Conservation (phyloP, 1,140 invertebrate genomes). For the Leptinotarsa texana region DNA sequence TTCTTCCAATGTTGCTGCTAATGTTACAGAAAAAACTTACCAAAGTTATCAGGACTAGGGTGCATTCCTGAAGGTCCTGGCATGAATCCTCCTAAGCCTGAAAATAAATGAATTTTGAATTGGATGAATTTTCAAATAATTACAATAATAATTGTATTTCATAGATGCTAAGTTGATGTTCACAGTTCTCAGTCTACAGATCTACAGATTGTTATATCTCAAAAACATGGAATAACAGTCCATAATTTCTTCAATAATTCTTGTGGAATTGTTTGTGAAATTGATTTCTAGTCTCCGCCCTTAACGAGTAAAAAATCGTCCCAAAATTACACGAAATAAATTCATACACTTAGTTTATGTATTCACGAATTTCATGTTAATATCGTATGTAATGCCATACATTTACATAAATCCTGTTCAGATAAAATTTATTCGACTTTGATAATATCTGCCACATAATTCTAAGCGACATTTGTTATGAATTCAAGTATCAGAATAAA, state of each 20-base stretch:
- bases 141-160: no score
- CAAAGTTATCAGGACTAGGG: constrained; percentile 74
- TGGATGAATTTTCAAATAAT: no score
- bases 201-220: no score
- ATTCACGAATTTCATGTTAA: neutral
- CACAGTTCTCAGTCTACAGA: no score
- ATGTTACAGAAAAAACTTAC: constrained; percentile 63
- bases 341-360: neutral
- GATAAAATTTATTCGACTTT: constrained; percentile 16
- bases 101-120: constrained; percentile 29
- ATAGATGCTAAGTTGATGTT: no score
- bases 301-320: no score
- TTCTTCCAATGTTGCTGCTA: no score
- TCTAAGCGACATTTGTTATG: neutral
- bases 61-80: constrained; percentile 83
- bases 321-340: neutral
- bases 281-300: no score
- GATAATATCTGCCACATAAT: constrained; percentile 12
- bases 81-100: constrained; percentile 67
- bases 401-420: constrained; percentile 10
- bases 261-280: no score
- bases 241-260: no score
- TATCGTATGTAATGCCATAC: neutral
- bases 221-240: no score
- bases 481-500: neutral